These are phyloP conservation scores for Tragelaphus strepsiceros DNA, from an alignment of 2,113 vertebrate species.

Conservation along the genomic window DNA sequence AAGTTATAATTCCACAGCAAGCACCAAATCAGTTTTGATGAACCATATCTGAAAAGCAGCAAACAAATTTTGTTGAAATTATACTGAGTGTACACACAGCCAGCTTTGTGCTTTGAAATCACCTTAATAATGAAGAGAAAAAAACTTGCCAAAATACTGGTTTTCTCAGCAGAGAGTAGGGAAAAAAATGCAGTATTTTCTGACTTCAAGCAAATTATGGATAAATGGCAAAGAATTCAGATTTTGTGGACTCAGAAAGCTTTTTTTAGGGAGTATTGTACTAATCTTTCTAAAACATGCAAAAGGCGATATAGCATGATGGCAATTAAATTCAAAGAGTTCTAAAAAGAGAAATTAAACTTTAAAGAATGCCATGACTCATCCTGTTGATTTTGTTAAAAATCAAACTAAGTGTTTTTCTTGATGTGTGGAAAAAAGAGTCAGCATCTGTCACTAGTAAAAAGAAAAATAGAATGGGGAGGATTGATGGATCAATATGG, in stretches of 20 bases:
- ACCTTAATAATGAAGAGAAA: neutral
- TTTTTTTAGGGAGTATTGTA: neutral
- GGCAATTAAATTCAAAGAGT: neutral
- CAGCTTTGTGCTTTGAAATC: neutral
- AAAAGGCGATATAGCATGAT: neutral
- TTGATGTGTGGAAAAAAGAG: neutral
- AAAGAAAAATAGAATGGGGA: neutral
- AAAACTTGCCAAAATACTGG: neutral
- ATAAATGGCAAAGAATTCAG: neutral
- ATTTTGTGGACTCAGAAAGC: neutral
- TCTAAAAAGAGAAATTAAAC: neutral
- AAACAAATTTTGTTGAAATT: neutral
- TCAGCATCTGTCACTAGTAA: neutral
- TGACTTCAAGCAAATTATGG: neutral
- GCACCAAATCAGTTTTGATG: neutral
- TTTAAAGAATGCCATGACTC: neutral
- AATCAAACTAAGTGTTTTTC: neutral
- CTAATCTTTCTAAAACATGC: neutral
- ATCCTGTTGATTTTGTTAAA: constrained; percentile 34
- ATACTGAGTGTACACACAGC: neutral
- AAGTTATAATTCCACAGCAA: neutral
- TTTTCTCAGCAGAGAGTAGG: neutral
- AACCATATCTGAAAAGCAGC: no score
- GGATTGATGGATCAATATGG: neutral
- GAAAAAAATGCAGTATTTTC: neutral